These are phyloP conservation scores for Melanargia galathea DNA, from an alignment of 2,888 invertebrate genomes.

Conservation along the genomic window DNA sequence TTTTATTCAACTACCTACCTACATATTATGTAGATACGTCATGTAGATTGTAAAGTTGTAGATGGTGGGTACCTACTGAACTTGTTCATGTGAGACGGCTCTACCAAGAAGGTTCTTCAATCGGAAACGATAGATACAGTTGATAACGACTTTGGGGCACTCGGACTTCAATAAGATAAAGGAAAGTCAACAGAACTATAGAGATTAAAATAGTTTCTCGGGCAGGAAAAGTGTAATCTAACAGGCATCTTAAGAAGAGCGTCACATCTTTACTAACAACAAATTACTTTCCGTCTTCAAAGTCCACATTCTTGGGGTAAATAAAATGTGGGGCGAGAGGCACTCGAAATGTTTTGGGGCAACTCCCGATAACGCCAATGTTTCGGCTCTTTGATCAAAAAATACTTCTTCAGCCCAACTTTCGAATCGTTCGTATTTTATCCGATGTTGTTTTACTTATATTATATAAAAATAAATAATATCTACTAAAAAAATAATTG, in stretches of 20 bases:
- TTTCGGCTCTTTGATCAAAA: conserved; percentile 63
- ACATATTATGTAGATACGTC: too few relatives aligned
- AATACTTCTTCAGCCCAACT: conserved; percentile 64
- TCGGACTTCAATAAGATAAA: conserved; percentile 11
- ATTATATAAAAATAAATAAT: neutral
- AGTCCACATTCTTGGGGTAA: conserved; percentile 72
- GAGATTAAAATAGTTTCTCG: conserved; percentile 51
- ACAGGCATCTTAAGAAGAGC: conserved; percentile 58
- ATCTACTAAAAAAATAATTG: too few relatives aligned
- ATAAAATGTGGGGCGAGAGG: conserved; percentile 63
- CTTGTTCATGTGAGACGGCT: neutral
- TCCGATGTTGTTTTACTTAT: conserved; percentile 21
- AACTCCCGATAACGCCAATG: conserved; percentile 52
- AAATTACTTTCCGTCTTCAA: conserved; percentile 75
- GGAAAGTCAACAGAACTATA: conserved; percentile 24
- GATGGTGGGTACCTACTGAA: neutral
- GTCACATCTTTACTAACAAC: conserved; percentile 60
- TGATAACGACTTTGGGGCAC: neutral
- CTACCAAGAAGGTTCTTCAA: neutral
- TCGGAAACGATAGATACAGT: conserved; percentile 1
- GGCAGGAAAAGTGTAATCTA: conserved; percentile 55
- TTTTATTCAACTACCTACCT: too few relatives aligned
- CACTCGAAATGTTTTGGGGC: conserved; percentile 52
- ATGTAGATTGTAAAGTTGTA: too few relatives aligned
- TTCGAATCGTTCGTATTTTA: conserved; percentile 46